A percentile compares a stretch with the other conserved stretches of the same genome.
Evolutionary conservation across 2,797 vertebrate genomes (phyloP).

Genomic region (Rousettus madagascariensis): DNA sequence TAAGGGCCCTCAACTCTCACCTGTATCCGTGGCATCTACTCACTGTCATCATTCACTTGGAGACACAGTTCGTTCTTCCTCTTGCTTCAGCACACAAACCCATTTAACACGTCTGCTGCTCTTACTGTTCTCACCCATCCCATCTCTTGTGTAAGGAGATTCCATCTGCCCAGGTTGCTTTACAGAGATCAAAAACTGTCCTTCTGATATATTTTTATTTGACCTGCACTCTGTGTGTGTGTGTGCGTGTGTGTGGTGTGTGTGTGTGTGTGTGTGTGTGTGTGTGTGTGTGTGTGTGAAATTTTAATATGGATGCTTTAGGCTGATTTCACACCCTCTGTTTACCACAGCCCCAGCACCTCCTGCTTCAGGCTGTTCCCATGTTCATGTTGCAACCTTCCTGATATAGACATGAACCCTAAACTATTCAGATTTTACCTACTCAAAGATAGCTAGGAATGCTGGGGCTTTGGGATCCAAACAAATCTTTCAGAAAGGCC

Average conservation of each 20-base stretch:
- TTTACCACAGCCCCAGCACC: too few species aligned
- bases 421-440: neutral
- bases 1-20: accelerated
- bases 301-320: neutral
- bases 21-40: neutral
- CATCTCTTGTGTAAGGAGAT: neutral
- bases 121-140: neutral
- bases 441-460: neutral
- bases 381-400: neutral
- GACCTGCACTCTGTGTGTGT: neutral
- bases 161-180: neutral
- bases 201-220: neutral
- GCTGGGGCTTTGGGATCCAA: neutral
- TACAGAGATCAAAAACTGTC: neutral
- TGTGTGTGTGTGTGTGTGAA: neutral
- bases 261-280: neutral
- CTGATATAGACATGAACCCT: neutral
- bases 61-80: neutral
- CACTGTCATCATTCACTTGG: neutral
- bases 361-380: neutral
- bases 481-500: neutral
- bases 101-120: neutral
- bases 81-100: neutral
- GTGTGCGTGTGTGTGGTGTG: too few species aligned
- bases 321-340: too few species aligned